These are phyloP conservation scores for Drosophila bocki DNA, from an alignment of 1,140 invertebrate species.

Conservation along the genomic window DNA sequence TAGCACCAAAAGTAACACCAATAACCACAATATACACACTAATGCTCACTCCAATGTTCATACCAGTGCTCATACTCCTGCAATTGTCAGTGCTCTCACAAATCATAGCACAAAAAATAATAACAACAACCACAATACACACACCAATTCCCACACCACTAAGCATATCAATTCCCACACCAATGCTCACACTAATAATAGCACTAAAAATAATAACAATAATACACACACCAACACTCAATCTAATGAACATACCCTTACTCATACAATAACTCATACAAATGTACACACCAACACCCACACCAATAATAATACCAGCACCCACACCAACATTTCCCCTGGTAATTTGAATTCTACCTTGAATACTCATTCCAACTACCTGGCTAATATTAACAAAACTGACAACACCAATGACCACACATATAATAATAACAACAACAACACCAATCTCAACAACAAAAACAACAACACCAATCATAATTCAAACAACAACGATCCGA, in stretches of 20 bases:
- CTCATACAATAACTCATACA: no score
- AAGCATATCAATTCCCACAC: background rate
- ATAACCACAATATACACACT: background rate
- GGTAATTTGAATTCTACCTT: background rate
- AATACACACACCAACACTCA: background rate
- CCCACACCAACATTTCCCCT: background rate
- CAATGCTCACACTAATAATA: background rate
- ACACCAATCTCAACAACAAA: background rate
- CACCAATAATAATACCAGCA: no score
- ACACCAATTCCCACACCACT: background rate
- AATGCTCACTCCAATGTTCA: background rate
- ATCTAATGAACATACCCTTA: no score
- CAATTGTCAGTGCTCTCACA: background rate
- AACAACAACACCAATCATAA: no score
- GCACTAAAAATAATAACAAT: no score
- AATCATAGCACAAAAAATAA: background rate
- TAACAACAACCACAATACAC: no score
- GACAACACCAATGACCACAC: background rate
- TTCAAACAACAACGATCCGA: background rate
- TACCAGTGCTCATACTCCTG: background rate
- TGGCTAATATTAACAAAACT: no score
- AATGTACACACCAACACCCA: background rate
- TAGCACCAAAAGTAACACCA: background rate
- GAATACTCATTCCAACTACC: background rate
- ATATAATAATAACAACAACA: no score